Percentiles rank a stretch among this genome's conserved stretches.
These are phyloP conservation scores for Thunnus thynnus DNA, from an alignment of 2,113 vertebrate genomes.

Conservation along the genomic window DNA sequence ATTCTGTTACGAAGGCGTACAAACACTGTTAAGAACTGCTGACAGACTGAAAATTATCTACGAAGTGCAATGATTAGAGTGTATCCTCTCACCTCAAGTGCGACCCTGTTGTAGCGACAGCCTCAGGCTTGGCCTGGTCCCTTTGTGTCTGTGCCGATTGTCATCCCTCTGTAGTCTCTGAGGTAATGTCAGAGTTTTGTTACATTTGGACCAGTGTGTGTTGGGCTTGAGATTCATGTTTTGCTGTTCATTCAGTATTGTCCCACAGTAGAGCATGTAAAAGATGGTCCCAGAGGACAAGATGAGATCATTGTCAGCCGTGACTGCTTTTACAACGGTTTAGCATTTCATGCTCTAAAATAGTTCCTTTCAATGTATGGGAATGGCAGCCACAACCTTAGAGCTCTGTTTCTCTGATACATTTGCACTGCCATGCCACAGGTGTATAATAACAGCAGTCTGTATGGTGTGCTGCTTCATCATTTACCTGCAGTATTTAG, in stretches of 20 bases:
- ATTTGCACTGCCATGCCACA: slow-evolving; percentile 23
- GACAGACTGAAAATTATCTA: slow-evolving; percentile 46
- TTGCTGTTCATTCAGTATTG: slow-evolving; percentile 75
- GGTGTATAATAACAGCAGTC: slow-evolving; percentile 24
- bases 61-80: slow-evolving; percentile 21
- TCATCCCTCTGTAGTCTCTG: slow-evolving; percentile 66
- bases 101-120: slow-evolving; percentile 38
- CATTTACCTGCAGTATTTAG: neutral
- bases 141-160: slow-evolving; percentile 69
- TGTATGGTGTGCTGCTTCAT: neutral
- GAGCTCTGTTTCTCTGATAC: slow-evolving; percentile 24
- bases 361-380: slow-evolving; percentile 71
- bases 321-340: slow-evolving; percentile 75
- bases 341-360: slow-evolving; percentile 76
- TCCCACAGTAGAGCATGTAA: slow-evolving; percentile 73
- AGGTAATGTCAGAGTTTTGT: slow-evolving; percentile 78
- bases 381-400: slow-evolving; percentile 55
- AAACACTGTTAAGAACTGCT: slow-evolving; percentile 31
- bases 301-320: slow-evolving; percentile 75
- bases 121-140: slow-evolving; percentile 52
- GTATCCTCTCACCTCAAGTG: slow-evolving; percentile 66
- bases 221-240: slow-evolving; percentile 65
- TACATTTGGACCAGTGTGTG: slow-evolving; percentile 70
- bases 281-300: slow-evolving; percentile 70
- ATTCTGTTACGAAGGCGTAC: neutral